Percentiles rank a stretch among this genome's conserved stretches.
phyloP scores from a whole-genome alignment of 2,113 vertebrate species.

The Halichoeres trimaculatus region DNA sequence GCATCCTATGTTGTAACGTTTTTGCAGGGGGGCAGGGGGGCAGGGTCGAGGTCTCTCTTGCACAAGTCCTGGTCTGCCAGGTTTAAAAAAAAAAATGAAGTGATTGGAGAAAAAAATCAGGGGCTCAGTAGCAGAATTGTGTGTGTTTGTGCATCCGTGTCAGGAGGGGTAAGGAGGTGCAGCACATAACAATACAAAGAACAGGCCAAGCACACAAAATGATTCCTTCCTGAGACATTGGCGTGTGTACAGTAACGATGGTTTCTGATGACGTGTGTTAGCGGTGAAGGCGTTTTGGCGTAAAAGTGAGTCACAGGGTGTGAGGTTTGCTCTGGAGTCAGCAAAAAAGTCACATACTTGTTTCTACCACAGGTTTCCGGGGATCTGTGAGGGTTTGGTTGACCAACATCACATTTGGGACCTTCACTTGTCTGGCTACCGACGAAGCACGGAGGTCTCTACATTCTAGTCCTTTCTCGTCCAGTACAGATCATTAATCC shows the following conservation, averaged over 20 bases:
- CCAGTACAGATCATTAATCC: constrained; percentile 45
- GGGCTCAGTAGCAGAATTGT: constrained; percentile 79
- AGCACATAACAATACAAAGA: constrained; percentile 74
- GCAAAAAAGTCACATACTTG: constrained; percentile 58
- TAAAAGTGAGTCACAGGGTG: constrained; percentile 75
- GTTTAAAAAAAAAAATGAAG: constrained; percentile 37
- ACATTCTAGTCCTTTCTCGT: constrained; percentile 50
- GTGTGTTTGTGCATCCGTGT: constrained; percentile 67
- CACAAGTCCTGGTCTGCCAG: constrained; percentile 62
- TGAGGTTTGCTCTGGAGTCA: constrained; percentile 64
- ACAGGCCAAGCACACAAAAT: constrained; percentile 80
- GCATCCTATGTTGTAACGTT: constrained; percentile 59
- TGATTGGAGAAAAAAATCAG: constrained; percentile 57
- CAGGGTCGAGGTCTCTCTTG: constrained; percentile 59
- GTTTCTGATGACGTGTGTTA: constrained; percentile 60
- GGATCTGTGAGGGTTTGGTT: constrained; percentile 40
- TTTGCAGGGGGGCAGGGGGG: constrained; percentile 10
- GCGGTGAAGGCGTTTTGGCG: constrained; percentile 78
- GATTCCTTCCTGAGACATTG: constrained; percentile 84
- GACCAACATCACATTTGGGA: constrained; percentile 64
- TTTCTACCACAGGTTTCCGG: constrained; percentile 62
- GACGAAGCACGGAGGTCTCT: constrained; percentile 44
- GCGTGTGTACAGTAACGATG: constrained; percentile 77
- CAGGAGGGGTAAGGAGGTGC: constrained; percentile 54
- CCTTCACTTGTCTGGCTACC: constrained; percentile 57